These are phyloP conservation scores for Hippoglossus stenolepis DNA, from an alignment of 2,113 vertebrate genomes.

Conservation along the genomic window DNA sequence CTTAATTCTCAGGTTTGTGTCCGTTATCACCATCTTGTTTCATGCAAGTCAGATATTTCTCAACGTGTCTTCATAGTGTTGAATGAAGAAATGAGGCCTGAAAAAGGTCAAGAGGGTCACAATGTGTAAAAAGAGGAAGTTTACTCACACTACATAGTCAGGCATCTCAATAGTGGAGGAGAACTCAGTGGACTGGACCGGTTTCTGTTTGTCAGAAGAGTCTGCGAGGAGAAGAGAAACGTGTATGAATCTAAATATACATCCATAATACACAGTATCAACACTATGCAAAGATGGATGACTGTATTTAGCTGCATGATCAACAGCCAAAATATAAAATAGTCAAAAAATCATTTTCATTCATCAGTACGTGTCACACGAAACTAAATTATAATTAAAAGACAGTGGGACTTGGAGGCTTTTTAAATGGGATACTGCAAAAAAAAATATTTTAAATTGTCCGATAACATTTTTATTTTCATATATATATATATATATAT, in stretches of 20 bases:
- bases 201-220: constrained; percentile 74
- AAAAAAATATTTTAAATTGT: too few species aligned
- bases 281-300: not conserved
- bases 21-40: not conserved
- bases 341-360: not conserved
- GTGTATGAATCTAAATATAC: not conserved
- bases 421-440: too few species aligned
- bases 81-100: not conserved
- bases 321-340: not conserved
- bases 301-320: not conserved
- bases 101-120: not conserved
- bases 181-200: constrained; percentile 78
- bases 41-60: not conserved
- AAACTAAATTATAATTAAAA: too few species aligned
- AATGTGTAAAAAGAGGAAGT: not conserved
- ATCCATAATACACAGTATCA: not conserved
- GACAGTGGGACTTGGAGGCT: too few species aligned
- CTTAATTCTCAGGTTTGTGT: not conserved
- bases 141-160: constrained; percentile 89
- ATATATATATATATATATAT: too few species aligned
- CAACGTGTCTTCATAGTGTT: not conserved
- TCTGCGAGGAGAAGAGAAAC: not conserved
- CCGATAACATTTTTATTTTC: too few species aligned
- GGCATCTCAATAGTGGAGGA: constrained; percentile 83
- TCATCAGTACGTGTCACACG: too few species aligned